Evolutionary conservation across 2,888 invertebrate species (phyloP).

Genomic region (Caenorhabditis afra): DNA sequence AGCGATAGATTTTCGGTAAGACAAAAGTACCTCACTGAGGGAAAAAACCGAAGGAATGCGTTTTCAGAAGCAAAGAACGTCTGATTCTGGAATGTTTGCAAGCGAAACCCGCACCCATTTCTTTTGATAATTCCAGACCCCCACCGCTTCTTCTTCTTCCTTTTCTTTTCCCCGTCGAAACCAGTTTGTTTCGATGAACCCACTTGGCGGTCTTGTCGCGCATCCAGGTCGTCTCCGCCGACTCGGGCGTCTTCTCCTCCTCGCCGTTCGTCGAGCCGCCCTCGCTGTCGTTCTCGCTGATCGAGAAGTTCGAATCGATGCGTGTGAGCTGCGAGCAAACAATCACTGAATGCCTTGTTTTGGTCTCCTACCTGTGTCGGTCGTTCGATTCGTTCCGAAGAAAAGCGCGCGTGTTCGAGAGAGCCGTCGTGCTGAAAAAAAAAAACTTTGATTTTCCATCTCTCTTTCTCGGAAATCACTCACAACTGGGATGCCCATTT

Average conservation of each 20-base stretch:
- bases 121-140: no score
- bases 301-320: constrained; percentile 50
- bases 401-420: constrained; percentile 28
- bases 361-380: constrained; percentile 25
- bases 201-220: constrained; percentile 61
- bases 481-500: constrained; percentile 24
- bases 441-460: neutral
- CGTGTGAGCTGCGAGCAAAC: constrained; percentile 38
- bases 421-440: constrained; percentile 23
- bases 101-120: no score
- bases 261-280: constrained; percentile 32
- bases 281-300: constrained; percentile 45
- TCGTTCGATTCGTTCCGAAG: constrained; percentile 34
- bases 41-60: no score
- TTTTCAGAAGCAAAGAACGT: no score
- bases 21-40: no score
- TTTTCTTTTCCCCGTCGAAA: neutral
- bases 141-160: neutral
- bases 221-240: constrained; percentile 64
- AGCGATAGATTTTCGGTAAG: no score
- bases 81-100: no score
- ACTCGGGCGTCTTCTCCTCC: constrained; percentile 50
- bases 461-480: neutral
- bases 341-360: no score
- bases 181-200: constrained; percentile 27